phyloP scores from a whole-genome alignment of 2,888 invertebrate genomes.

The Oxyscelio sp. region DNA sequence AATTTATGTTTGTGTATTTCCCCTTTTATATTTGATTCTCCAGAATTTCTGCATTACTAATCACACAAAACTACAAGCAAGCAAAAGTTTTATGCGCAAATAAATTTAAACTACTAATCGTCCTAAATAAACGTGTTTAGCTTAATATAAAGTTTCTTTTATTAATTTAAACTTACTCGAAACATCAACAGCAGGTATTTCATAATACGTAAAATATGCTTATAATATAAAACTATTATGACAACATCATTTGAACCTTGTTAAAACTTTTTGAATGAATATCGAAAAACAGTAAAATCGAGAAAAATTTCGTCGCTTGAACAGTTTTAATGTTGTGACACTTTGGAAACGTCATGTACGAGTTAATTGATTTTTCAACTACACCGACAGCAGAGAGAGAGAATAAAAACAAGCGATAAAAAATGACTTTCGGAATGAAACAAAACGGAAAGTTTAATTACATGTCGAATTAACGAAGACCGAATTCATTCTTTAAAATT shows the following conservation, averaged over 20 bases:
- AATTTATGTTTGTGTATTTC: no score
- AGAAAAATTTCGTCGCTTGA: neutral
- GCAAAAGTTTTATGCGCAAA: no score
- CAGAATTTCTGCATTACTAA: no score
- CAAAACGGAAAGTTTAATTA: conserved; percentile 32
- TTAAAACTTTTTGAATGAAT: neutral
- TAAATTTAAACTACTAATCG: no score
- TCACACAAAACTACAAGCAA: no score
- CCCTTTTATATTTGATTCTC: no score
- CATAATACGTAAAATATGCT: neutral
- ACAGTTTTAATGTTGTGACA: neutral
- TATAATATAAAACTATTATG: neutral
- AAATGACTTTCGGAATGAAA: conserved; percentile 13
- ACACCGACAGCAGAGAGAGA: neutral
- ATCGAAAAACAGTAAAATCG: neutral
- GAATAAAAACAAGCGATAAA: neutral
- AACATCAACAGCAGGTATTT: neutral
- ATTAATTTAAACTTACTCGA: no score
- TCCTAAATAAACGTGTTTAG: no score
- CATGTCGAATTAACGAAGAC: conserved; percentile 23
- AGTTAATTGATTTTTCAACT: conserved; percentile 19
- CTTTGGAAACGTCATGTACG: conserved; percentile 1
- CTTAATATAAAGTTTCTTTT: no score
- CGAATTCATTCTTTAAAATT: conserved; percentile 35
- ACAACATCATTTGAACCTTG: neutral